phyloP scores from a whole-genome alignment of 2,888 invertebrate species.

The Platycheirus albimanus region DNA sequence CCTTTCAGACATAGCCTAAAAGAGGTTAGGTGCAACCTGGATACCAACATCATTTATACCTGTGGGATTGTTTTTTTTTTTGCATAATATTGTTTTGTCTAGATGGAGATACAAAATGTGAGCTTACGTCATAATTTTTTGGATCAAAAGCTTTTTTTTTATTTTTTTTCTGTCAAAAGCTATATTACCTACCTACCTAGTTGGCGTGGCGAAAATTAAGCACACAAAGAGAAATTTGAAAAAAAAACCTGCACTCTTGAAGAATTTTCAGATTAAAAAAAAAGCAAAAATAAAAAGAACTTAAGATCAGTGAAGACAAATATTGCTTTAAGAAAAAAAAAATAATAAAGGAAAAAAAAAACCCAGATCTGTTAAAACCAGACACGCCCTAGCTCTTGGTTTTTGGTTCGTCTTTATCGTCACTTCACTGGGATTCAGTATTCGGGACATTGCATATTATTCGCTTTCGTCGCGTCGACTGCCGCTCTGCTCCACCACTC shows the following conservation, averaged over 20 bases:
- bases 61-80: constrained; percentile 14
- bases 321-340: constrained; percentile 20
- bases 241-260: constrained; percentile 42
- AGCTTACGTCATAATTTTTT: constrained; percentile 38
- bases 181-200: no score
- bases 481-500: background rate
- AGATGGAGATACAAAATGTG: background rate
- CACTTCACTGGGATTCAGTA: constrained; percentile 21
- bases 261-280: constrained; percentile 25
- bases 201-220: constrained; percentile 45
- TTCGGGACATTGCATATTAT: constrained; percentile 18
- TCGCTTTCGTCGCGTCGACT: background rate
- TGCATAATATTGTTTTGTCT: background rate
- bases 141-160: constrained; percentile 16
- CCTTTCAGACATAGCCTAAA: constrained; percentile 85
- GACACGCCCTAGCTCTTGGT: constrained; percentile 61
- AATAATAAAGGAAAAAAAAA: constrained; percentile 22
- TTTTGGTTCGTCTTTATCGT: constrained; percentile 35
- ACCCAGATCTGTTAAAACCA: constrained; percentile 32
- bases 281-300: constrained; percentile 29
- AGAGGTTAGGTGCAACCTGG: constrained; percentile 85
- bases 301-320: constrained; percentile 34
- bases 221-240: constrained; percentile 30
- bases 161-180: background rate
- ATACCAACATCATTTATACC: constrained; percentile 57